Percentiles rank a stretch among this genome's conserved stretches.
These are phyloP conservation scores for Scaptomyza tumidula DNA, from an alignment of 2,888 invertebrate genomes.

Conservation along the genomic window DNA sequence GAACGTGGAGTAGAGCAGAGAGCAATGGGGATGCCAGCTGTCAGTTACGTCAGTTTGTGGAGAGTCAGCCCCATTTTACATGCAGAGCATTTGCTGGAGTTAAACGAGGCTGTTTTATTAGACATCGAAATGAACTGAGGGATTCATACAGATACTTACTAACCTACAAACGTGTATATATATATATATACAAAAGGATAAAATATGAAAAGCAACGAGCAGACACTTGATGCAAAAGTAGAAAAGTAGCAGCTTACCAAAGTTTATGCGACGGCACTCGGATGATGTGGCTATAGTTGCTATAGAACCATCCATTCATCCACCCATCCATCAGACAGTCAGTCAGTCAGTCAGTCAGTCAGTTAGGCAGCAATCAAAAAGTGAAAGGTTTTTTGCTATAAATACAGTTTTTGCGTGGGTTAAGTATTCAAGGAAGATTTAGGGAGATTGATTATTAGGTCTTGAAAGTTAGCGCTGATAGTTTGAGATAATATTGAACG, in stretches of 20 bases:
- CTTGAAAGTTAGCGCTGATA: background rate
- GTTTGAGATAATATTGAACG: too few species aligned
- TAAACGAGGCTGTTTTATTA: conserved; percentile 51
- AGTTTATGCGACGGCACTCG: conserved; percentile 17
- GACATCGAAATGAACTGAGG: conserved; percentile 37
- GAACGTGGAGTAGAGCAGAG: too few species aligned
- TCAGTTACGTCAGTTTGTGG: conserved; percentile 44
- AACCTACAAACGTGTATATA: background rate
- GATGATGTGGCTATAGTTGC: conserved; percentile 2
- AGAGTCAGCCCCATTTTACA: conserved; percentile 20
- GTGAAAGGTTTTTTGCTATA: background rate
- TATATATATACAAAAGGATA: conserved; percentile 10
- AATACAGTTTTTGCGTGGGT: background rate
- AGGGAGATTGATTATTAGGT: background rate
- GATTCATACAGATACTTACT: background rate
- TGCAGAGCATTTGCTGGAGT: conserved; percentile 31
- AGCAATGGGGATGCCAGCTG: conserved; percentile 57
- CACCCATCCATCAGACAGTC: background rate
- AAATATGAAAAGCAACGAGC: conserved; percentile 11
- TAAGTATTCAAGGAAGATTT: background rate
- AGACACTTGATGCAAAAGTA: background rate
- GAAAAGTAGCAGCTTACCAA: conserved; percentile 6
- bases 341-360: background rate
- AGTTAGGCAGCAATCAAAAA: background rate
- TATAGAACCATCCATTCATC: background rate